Evolutionary conservation across 92 coral and sea anemone species (phyloP), one percentile per base, ranked within the genome.

Genomic region (Scolanthus callimorphus): DNA sequence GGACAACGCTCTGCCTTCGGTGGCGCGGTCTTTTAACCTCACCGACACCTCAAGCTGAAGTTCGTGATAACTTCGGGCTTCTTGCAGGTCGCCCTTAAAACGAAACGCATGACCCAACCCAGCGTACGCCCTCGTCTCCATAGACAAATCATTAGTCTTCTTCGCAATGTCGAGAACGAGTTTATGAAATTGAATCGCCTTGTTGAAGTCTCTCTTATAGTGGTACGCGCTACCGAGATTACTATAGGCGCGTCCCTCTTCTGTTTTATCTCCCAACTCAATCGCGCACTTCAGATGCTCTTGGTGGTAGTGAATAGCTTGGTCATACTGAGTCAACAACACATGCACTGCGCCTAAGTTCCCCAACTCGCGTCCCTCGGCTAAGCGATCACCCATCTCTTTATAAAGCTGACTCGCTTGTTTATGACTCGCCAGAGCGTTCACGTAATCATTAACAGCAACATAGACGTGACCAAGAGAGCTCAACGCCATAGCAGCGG

Each of bases 291-390:
- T 80, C 50, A 94, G 74, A 51, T 94, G 99, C 59, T 89, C 87
- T 30, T 81, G 81, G 31, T 94, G 99, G 37, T 87, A 89, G 20
- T 57, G 71, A 21, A 94, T 75, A 0, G 99, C 91, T 48, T 94
- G 76, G 41, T 81, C 94, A 23, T 65, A 80, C 65, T 94, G 89
- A 1, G 86, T 77, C 6, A 86, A 37, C 55, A 94, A 56, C 25
- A 94, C 92, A 57, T 94, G 83, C 30, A 94, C 99, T 4, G 99
- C 99, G 11, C 99, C 99, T 8, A 94, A 77, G 46, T 89, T 81
- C 4, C 99, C 99, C 0, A 88, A 78, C 50, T 94, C 99, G 43
- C 83, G 82, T 15, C 91, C 96, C 59, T 94, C 99, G n/a, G 79
- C 74, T 43, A 88, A 65, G 11, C 70, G 85, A 28, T 94, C 94